Percentiles rank a stretch among this genome's conserved stretches.
phyloP scores from a whole-genome alignment of 1,140 invertebrate genomes.

The Cydia strobilella region DNA sequence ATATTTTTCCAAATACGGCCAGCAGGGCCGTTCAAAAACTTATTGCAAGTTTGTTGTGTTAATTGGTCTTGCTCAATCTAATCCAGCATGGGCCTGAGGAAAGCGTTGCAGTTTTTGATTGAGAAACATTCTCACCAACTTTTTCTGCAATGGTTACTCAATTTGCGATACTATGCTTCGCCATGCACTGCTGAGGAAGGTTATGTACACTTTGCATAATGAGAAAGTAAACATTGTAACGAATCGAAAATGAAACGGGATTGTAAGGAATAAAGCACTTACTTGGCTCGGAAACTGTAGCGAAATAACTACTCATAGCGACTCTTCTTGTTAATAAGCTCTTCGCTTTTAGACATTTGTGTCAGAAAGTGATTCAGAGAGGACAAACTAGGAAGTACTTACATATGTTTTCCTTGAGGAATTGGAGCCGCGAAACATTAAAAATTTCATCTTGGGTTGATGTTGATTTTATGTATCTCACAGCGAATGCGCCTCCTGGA shows the following conservation, averaged over 20 bases:
- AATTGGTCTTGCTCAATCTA: neutral
- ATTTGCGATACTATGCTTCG: neutral
- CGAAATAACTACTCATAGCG: neutral
- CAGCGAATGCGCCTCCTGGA: too few relatives aligned
- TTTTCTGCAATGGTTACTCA: slow-evolving; percentile 26
- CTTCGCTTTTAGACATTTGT: too few relatives aligned
- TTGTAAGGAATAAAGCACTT: neutral
- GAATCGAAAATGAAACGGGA: neutral
- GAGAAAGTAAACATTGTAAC: slow-evolving; percentile 8
- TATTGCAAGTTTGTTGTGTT: neutral
- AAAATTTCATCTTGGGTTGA: too few relatives aligned
- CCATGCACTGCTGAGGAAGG: slow-evolving; percentile 9
- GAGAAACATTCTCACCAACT: slow-evolving; percentile 14
- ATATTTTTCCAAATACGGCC: too few relatives aligned
- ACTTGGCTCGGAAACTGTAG: neutral
- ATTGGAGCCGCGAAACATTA: too few relatives aligned
- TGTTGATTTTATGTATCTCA: too few relatives aligned
- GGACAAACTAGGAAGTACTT: too few relatives aligned
- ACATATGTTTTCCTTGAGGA: too few relatives aligned
- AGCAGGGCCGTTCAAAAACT: neutral
- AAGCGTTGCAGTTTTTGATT: slow-evolving; percentile 12
- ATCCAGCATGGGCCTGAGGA: neutral
- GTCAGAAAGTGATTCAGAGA: too few relatives aligned
- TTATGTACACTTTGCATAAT: slow-evolving; percentile 5
- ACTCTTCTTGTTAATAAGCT: too few relatives aligned